Conservation (phyloP, 2,888 invertebrate genomes). For the Heliconius ethilla region DNA sequence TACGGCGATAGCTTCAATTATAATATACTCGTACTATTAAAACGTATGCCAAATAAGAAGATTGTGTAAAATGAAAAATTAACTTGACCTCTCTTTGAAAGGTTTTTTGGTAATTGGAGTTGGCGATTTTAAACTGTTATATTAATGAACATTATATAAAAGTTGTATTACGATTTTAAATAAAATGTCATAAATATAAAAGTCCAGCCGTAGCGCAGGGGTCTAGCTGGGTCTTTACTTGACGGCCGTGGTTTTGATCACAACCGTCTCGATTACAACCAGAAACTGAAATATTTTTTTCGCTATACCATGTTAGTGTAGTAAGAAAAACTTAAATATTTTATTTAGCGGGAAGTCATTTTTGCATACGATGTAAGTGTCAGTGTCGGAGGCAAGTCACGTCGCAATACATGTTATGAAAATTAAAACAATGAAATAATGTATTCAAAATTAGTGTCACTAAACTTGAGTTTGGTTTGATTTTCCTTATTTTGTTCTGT, state of each 20-base stretch:
- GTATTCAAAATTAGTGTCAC: conserved; percentile 21
- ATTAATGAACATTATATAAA: not conserved
- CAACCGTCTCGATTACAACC: no score
- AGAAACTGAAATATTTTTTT: no score
- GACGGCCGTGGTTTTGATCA: no score
- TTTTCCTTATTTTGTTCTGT: conserved; percentile 21
- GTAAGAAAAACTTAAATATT: not conserved
- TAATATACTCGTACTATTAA: conserved; percentile 25
- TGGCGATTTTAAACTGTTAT: conserved; percentile 2
- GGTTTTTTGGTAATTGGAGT: conserved; percentile 13
- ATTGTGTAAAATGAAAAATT: conserved; percentile 31
- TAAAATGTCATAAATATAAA: not conserved
- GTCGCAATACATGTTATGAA: conserved; percentile 18
- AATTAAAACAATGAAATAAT: conserved; percentile 19
- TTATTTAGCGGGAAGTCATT: conserved; percentile 15
- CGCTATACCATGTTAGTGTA: no score
- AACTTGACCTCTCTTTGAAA: conserved; percentile 27
- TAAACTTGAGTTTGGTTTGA: conserved; percentile 19
- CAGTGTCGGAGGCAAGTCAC: conserved; percentile 7
- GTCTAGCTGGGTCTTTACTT: no score
- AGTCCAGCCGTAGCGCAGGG: no score
- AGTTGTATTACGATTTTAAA: no score
- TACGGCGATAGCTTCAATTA: conserved; percentile 27
- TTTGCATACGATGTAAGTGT: conserved; percentile 10
- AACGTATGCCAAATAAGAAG: conserved; percentile 18